Evolutionary conservation across 1,140 invertebrate genomes (phyloP).

Genomic region (Cyphomyrmex costatus): DNA sequence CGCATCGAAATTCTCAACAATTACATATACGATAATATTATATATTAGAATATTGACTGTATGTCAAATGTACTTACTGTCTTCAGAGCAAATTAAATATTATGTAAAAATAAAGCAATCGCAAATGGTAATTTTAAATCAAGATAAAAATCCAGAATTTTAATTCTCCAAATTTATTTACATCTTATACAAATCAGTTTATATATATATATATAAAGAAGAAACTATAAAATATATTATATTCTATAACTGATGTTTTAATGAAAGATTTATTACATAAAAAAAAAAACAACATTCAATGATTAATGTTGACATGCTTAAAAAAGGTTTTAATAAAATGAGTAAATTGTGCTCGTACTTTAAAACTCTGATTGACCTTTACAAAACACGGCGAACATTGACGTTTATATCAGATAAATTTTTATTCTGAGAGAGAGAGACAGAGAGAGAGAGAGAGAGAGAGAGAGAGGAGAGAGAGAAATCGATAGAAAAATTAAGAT

Average conservation of each 20-base stretch:
- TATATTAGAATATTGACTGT: background rate
- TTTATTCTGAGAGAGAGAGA: background rate
- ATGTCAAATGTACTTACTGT: background rate
- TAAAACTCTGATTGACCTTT: slow-evolving; percentile 27
- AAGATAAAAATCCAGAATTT: background rate
- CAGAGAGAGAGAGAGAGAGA: background rate
- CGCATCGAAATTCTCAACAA: background rate
- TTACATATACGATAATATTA: background rate
- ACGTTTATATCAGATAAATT: slow-evolving; percentile 36
- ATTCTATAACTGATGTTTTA: background rate
- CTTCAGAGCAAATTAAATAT: background rate
- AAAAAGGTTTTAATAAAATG: background rate
- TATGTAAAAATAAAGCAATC: background rate
- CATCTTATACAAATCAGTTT: background rate
- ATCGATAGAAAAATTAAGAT: slow-evolving; percentile 22
- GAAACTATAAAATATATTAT: background rate
- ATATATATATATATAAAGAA: background rate
- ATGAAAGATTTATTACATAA: background rate
- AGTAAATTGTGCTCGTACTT: background rate
- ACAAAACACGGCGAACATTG: slow-evolving; percentile 25
- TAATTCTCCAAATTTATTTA: background rate
- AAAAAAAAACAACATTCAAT: background rate
- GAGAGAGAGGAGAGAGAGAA: background rate
- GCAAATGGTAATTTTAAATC: background rate
- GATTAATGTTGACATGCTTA: background rate